Base-by-base conservation (phyloP, 2,113 vertebrate genomes). In the Ifrita kowaldi region DNA sequence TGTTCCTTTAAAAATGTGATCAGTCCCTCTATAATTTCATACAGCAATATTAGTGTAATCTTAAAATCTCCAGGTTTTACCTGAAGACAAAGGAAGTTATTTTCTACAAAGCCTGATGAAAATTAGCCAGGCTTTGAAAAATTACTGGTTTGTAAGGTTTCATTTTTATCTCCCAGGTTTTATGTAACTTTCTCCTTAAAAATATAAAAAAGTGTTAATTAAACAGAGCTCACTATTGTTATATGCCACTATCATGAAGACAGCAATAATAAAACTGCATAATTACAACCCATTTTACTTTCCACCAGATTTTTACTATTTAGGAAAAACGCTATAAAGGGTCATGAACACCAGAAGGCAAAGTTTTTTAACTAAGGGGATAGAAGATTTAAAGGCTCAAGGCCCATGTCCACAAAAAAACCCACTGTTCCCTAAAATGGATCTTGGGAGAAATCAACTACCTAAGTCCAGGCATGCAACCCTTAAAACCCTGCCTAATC, bases 381-480 rank as follows among this genome's bases (percentile, higher is more conserved):
- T 14, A 60, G 68, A 86, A 65, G 52, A 84, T 23, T 41, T 49
- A 78, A 90, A 95, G 75, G 79, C 59, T 44, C 44, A 74, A 91
- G 76, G 24, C 32, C 68, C 17, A 49, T 49, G 55, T 84, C 90
- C 84, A 87, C 80, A 81, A 80, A 84, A 79, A 62, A 69, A 2
- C 15, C 21, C 65, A 91, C 69, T 32, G 73, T 74, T 69, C 71
- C 50, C 69, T 79, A 79, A 89, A 92, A 75, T 71, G 57, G 77
- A 89, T 94, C 81, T 89, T 46, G n/a, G 42, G 91, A 92, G 89
- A 93, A 95, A 95, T 87, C 76, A 89, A 64, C 64, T 70, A 81
- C 60, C 80, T 95, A 93, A 95, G 96, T 89, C 91, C 93, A 97
- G 95, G 86, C 95, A 95, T 67, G 96, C 86, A 95, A 56, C 65